A percentile compares a stretch with the other conserved stretches of the same genome.
Conservation (phyloP, 2,113 vertebrate genomes). For the Epinephelus fuscoguttatus region DNA sequence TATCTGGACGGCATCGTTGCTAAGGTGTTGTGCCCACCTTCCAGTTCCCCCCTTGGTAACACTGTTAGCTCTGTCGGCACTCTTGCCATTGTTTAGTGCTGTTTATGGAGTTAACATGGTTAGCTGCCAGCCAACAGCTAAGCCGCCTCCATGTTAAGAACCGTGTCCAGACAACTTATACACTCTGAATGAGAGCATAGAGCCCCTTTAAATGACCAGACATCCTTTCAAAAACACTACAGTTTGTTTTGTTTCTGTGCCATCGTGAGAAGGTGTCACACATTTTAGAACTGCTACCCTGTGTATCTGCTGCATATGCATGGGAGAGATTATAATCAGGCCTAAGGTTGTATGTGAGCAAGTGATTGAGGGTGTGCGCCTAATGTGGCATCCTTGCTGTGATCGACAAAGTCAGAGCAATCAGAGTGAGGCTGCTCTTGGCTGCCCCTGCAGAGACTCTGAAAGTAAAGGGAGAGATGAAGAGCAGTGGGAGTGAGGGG, state of each 20-base stretch:
- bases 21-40: too few relatives aligned
- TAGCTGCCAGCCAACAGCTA: too few relatives aligned
- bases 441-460: constrained; percentile 40
- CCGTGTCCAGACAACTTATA: too few relatives aligned
- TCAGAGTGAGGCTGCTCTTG: constrained; percentile 46
- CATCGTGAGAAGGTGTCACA: not conserved
- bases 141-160: too few relatives aligned
- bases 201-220: not conserved
- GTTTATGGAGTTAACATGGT: too few relatives aligned
- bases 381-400: not conserved
- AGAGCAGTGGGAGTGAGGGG: constrained; percentile 13
- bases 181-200: too few relatives aligned
- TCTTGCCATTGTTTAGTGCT: too few relatives aligned
- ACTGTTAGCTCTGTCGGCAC: too few relatives aligned
- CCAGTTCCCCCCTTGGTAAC: too few relatives aligned
- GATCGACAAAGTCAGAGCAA: constrained; percentile 32
- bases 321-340: constrained; percentile 33
- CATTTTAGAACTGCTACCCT: not conserved
- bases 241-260: not conserved
- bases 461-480: constrained; percentile 15
- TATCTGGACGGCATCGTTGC: too few relatives aligned
- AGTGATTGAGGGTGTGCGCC: not conserved
- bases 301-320: constrained; percentile 25
- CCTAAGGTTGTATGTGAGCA: not conserved
- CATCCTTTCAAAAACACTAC: not conserved